Conservation (phyloP, 2,113 vertebrate species). For the Petroica traversi region DNA sequence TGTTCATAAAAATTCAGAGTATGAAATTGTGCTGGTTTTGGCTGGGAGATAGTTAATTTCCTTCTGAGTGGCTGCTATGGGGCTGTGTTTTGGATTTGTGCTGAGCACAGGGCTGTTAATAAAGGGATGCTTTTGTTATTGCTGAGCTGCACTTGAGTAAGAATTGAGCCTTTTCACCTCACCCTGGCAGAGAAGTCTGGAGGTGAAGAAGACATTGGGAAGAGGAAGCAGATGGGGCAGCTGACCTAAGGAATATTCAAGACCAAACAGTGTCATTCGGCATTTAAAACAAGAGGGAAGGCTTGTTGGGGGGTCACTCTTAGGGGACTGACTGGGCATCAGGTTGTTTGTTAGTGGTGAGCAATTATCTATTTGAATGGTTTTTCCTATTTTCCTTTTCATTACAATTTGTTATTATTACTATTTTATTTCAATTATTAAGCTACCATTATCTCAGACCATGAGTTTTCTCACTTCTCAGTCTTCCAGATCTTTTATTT, state of each 20-base stretch:
- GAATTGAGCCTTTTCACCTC: background rate
- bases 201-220: background rate
- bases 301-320: background rate
- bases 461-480: background rate
- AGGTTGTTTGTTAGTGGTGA: background rate
- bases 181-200: background rate
- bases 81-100: background rate
- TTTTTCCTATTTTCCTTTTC: background rate
- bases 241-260: background rate
- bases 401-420: background rate
- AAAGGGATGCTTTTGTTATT: background rate
- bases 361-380: background rate
- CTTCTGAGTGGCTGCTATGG: background rate
- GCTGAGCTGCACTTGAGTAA: background rate
- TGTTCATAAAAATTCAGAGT: background rate
- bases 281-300: background rate
- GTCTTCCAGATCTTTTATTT: background rate
- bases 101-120: background rate
- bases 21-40: background rate
- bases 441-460: background rate
- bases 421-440: background rate
- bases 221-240: background rate
- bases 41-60: background rate
- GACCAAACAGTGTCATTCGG: rapidly evolving
- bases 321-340: rapidly evolving